Conservation (phyloP, 1,140 invertebrate species). For the Drosophila paulistorum region DNA sequence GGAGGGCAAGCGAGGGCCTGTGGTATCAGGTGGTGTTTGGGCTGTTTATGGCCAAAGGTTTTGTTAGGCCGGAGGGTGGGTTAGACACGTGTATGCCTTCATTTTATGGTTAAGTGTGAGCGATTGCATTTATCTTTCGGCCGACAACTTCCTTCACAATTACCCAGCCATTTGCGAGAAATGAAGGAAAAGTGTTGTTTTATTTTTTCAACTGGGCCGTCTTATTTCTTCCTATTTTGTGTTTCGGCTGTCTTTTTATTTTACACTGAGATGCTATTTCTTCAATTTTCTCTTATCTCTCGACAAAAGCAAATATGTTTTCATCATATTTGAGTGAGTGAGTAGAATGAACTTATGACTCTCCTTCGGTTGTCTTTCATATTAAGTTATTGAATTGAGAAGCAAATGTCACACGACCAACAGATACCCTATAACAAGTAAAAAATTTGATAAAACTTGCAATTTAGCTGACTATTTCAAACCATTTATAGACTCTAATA, state of each 20-base stretch:
- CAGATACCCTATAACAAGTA: not conserved
- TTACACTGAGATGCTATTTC: not conserved
- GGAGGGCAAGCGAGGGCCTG: conserved; percentile 37
- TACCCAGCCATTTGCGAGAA: conserved; percentile 2
- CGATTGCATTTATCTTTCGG: conserved; percentile 55
- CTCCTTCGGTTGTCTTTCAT: conserved; percentile 1
- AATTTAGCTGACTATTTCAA: conserved; percentile 12
- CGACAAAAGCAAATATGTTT: conserved; percentile 46
- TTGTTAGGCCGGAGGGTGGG: not conserved
- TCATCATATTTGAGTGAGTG: conserved; percentile 48
- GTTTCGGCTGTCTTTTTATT: conserved; percentile 16
- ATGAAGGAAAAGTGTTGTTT: conserved; percentile 7
- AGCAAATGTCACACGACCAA: not conserved
- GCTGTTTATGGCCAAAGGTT: conserved; percentile 19
- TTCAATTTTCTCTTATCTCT: conserved; percentile 37
- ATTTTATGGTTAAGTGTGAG: conserved; percentile 37
- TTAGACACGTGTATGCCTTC: conserved; percentile 50
- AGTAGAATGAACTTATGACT: conserved; percentile 15
- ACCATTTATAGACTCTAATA: conserved; percentile 31
- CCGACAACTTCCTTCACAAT: conserved; percentile 19
- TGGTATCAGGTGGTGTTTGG: conserved; percentile 18
- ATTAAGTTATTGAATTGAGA: conserved; percentile 65
- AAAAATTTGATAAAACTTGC: not conserved
- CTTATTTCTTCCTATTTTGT: not conserved
- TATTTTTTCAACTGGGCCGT: not conserved